A percentile compares a stretch with the other conserved stretches of the same genome.
Conservation (phyloP, 2,113 vertebrate species). For the Parus major region DNA sequence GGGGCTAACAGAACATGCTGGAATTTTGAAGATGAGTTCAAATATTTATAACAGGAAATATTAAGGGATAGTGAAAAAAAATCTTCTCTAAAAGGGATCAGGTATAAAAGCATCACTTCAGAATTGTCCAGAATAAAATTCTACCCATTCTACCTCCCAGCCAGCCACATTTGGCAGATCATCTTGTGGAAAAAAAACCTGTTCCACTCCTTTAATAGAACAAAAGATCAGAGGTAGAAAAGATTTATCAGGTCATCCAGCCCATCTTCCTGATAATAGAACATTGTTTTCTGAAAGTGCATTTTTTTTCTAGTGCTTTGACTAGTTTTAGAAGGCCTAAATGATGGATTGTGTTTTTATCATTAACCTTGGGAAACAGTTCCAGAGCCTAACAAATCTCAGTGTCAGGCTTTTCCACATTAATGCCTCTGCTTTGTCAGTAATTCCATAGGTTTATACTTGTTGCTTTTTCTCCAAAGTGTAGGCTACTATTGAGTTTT, state of each 20-base stretch:
- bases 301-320: constrained; percentile 10
- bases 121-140: neutral
- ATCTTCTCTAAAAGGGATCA: neutral
- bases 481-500: neutral
- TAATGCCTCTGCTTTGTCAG: neutral
- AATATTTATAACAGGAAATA: neutral
- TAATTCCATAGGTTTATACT: neutral
- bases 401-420: neutral
- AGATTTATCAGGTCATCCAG: constrained; percentile 7
- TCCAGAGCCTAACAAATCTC: constrained; percentile 33
- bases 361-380: constrained; percentile 42
- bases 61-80: neutral
- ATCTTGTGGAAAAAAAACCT: neutral
- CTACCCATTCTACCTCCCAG: neutral
- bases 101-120: neutral
- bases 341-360: constrained; percentile 53
- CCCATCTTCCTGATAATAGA: constrained; percentile 8
- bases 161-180: neutral
- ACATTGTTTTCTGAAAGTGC: constrained; percentile 15
- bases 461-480: neutral
- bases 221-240: neutral
- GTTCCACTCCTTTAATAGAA: neutral
- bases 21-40: neutral
- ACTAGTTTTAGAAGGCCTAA: constrained; percentile 15
- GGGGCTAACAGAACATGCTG: neutral